Conservation (phyloP, 2,797 vertebrate genomes). For the Chloroceryle inda region DNA sequence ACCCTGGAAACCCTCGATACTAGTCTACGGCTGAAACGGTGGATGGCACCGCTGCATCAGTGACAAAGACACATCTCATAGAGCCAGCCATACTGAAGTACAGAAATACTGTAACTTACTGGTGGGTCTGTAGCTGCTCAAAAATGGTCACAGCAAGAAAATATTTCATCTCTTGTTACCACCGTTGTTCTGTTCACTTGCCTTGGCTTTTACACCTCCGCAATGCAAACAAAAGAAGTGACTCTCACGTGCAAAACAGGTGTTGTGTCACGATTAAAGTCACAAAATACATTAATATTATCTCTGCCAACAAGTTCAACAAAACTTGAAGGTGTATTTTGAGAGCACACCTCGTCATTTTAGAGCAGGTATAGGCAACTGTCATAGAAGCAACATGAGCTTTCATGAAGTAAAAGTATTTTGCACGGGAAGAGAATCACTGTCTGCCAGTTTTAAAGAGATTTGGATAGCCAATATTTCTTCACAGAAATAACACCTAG, state of each 20-base stretch:
- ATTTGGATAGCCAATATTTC: background rate
- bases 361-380: background rate
- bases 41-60: background rate
- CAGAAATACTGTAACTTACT: background rate
- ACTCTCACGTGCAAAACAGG: background rate
- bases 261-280: background rate
- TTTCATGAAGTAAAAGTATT: background rate
- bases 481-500: background rate
- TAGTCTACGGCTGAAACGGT: background rate
- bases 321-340: background rate
- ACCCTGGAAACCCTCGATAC: background rate
- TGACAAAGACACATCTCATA: background rate
- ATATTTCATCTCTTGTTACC: background rate
- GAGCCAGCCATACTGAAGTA: background rate
- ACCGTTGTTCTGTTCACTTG: background rate
- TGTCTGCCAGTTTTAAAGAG: background rate
- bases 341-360: background rate
- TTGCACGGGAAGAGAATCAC: background rate
- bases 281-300: background rate
- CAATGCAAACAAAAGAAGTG: background rate
- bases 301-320: background rate
- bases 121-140: background rate
- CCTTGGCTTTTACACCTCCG: background rate
- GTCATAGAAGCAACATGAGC: background rate
- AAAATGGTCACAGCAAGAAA: fast-evolving